Conservation (phyloP, 2,113 vertebrate species). For the Tapirus terrestris region DNA sequence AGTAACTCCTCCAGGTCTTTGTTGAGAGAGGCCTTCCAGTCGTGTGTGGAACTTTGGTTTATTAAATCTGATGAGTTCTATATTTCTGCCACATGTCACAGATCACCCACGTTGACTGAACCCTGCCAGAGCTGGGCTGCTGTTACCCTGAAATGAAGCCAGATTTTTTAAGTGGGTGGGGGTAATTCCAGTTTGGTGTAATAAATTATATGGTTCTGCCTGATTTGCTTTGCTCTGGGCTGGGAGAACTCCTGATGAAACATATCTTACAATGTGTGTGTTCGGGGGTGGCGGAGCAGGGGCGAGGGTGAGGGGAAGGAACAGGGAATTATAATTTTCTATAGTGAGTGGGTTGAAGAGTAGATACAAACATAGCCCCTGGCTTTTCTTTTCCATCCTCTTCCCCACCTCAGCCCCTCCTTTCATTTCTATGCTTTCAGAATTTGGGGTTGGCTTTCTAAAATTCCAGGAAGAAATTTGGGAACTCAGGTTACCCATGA, state of each 20-base stretch:
- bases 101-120: slow-evolving; percentile 83
- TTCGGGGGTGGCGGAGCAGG: no score
- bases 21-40: slow-evolving; percentile 74
- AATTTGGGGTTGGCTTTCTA: neutral
- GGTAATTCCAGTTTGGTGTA: slow-evolving; percentile 77
- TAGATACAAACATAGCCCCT: neutral
- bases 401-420: neutral
- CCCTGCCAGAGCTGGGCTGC: slow-evolving; percentile 67
- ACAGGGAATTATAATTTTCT: neutral
- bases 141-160: slow-evolving; percentile 79
- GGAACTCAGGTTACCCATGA: neutral
- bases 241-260: slow-evolving; percentile 53
- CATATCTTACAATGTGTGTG: slow-evolving; percentile 5
- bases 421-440: neutral
- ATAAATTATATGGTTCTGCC: slow-evolving; percentile 80
- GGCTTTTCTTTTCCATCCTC: neutral
- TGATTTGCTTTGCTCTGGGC: slow-evolving; percentile 78
- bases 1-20: slow-evolving; percentile 65
- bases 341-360: neutral
- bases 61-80: slow-evolving; percentile 82
- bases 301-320: neutral
- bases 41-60: slow-evolving; percentile 71
- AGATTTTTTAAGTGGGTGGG: slow-evolving; percentile 81
- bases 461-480: neutral
- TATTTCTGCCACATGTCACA: slow-evolving; percentile 83